Evolutionary conservation across 64 coral and sea anemone genomes (phyloP).

Genomic region (Montipora capricornis): DNA sequence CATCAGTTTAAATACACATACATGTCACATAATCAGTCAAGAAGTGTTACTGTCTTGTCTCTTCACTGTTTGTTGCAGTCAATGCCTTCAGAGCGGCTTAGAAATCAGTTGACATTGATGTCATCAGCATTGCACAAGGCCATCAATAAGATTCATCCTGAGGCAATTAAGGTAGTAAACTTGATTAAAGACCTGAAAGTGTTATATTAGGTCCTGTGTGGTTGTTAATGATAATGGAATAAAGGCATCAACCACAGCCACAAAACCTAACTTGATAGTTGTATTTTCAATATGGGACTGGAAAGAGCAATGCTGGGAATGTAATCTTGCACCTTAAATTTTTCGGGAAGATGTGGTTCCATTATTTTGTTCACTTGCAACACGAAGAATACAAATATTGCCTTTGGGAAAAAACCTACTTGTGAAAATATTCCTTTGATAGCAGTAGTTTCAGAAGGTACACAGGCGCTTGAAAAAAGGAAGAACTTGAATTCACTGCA

Average conservation of each 20-base stretch:
- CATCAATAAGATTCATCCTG: constrained; percentile 80
- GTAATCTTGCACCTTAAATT: too few species aligned
- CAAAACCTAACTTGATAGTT: too few species aligned
- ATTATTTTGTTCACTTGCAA: not conserved
- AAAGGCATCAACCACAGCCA: too few species aligned
- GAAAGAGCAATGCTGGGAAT: too few species aligned
- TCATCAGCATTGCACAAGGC: constrained; percentile 82
- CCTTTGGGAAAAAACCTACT: not conserved
- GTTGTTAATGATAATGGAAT: too few species aligned
- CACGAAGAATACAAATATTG: not conserved
- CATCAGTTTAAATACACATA: not conserved
- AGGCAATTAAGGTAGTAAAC: constrained; percentile 70
- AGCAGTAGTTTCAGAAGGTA: too few species aligned
- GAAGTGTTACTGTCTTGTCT: not conserved
- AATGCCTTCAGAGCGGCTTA: constrained; percentile 92
- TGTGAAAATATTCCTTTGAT: too few species aligned
- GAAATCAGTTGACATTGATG: constrained; percentile 96
- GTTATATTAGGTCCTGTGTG: too few species aligned
- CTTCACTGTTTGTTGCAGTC: constrained; percentile 47
- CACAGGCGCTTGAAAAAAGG: too few species aligned
- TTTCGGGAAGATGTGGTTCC: too few species aligned
- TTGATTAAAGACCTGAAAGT: not conserved
- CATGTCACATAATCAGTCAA: not conserved
- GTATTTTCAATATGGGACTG: too few species aligned
- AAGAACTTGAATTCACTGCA: too few species aligned